Percentiles rank a stretch among this genome's conserved stretches.
Evolutionary conservation across 1,140 invertebrate species (phyloP).

Genomic region (Drosophila jambulina): DNA sequence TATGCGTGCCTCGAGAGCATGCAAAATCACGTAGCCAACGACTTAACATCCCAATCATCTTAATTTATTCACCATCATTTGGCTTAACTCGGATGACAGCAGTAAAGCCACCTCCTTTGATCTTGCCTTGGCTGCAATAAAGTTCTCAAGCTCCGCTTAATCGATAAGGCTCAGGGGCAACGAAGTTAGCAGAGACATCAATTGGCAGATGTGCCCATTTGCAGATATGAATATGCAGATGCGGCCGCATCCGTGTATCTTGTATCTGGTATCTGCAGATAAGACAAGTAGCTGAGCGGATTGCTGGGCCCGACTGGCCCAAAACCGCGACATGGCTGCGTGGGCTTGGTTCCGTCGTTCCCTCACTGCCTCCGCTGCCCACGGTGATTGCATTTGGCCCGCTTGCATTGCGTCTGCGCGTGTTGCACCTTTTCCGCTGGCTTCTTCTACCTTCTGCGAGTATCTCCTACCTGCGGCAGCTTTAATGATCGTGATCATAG

Average conservation of each 20-base stretch:
- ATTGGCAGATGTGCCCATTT: conserved; percentile 38
- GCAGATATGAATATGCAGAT: conserved; percentile 31
- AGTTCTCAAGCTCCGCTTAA: conserved; percentile 15
- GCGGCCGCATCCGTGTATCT: conserved; percentile 19
- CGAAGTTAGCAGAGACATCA: conserved; percentile 26
- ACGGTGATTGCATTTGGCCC: conserved; percentile 60
- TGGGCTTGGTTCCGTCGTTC: conserved; percentile 25
- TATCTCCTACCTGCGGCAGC: conserved; percentile 46
- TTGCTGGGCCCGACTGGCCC: conserved; percentile 26
- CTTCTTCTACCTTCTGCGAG: conserved; percentile 36
- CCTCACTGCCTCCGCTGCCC: conserved; percentile 53
- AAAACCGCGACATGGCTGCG: conserved; percentile 17
- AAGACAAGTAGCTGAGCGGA: conserved; percentile 48
- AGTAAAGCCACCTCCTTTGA: conserved; percentile 13
- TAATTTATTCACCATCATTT: conserved; percentile 10
- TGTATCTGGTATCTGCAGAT: conserved; percentile 30
- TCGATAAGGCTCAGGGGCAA: conserved; percentile 12
- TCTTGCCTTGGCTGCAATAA: conserved; percentile 3
- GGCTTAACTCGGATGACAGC: conserved; percentile 1
- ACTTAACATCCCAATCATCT: conserved; percentile 9
- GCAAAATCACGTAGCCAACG: background rate
- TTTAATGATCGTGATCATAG: conserved; percentile 79
- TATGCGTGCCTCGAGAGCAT: background rate
- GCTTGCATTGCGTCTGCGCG: conserved; percentile 61
- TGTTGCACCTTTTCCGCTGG: conserved; percentile 74